Evolutionary conservation across 2,888 invertebrate species (phyloP), one percentile per base, ranked within the genome.

Genomic region (Notocelia uddmanniana): DNA sequence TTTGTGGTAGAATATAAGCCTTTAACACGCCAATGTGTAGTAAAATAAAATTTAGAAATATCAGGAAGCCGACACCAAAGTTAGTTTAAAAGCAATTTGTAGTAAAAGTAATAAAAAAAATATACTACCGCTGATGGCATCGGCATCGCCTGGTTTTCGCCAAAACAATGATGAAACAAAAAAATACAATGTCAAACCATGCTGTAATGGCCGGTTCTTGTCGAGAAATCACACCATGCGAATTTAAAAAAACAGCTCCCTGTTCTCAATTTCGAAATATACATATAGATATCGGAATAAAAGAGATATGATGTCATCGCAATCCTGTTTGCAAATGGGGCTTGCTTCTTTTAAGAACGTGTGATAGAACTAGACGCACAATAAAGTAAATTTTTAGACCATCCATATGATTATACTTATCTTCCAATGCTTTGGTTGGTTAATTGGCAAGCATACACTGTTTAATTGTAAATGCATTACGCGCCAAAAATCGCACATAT

Each of bases 71-170:
- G 84, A 84, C 85, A 87, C 87, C 86, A 79, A 82, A 72, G 73
- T 72, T 73, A 71, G 58, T 70, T 73, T 77, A 76, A 67, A 78
- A 74, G 54, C 54, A 37, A 37, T 21, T 31, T 31, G 18, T 54
- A 54, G 82, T 80, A 84, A 89, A 88, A 83, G 84, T 87, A 76
- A 79, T 88, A 88, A 93, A 89, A 92, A 89, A 90, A 90, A 93
- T 95, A 93, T 95, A 93, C 94, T 95, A 96, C 96, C 96, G 95
- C 95, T 86, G 94, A 95, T 91, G 95, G 94, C 88, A 95, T 94
- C 93, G 95, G 95, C 95, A 95, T 95, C 94, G 95, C 95, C 95
- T 95, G 95, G 93, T 78, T 85, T 81, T 89, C 92, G 92, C 90
- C 91, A 86, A 84, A 88, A 91, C 89, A 90, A 89, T 80, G 89